Percentiles rank a stretch among this genome's conserved stretches.
phyloP scores from a whole-genome alignment of 2,888 invertebrate species.

The Lumbricus terrestris region DNA sequence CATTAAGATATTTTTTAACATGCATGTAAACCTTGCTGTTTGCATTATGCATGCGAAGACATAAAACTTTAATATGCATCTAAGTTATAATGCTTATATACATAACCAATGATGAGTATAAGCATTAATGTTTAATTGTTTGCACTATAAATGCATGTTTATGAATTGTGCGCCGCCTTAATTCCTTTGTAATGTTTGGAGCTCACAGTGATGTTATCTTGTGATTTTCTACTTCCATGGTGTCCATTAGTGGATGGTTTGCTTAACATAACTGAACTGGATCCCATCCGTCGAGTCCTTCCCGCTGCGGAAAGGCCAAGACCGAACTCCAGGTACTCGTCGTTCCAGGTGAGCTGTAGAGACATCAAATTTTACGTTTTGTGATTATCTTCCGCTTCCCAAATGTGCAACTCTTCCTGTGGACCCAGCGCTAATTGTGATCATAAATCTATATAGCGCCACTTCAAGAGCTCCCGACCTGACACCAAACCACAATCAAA shows the following conservation, averaged over 20 bases:
- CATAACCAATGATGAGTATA: not conserved
- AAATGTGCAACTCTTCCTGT: not conserved
- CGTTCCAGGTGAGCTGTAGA: slow-evolving; percentile 79
- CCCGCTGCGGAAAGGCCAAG: slow-evolving; percentile 93
- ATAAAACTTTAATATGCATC: not conserved
- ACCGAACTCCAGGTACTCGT: slow-evolving; percentile 88
- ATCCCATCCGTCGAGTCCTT: slow-evolving; percentile 89
- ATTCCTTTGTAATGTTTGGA: no score
- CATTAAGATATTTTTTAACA: not conserved
- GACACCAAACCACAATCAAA: no score
- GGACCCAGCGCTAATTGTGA: not conserved
- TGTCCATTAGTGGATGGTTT: slow-evolving; percentile 72
- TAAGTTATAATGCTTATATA: not conserved
- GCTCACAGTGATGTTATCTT: not conserved
- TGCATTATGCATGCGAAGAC: not conserved
- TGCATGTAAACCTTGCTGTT: not conserved
- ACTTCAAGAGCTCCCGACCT: no score
- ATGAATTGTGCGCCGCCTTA: no score
- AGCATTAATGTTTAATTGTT: not conserved
- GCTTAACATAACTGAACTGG: slow-evolving; percentile 89
- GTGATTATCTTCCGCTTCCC: not conserved
- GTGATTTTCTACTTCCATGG: not conserved
- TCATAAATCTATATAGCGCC: not conserved
- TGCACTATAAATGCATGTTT: no score
- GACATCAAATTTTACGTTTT: not conserved